These are phyloP conservation scores for Bombus waltoni DNA, from an alignment of 1,140 invertebrate genomes.

Conservation along the genomic window DNA sequence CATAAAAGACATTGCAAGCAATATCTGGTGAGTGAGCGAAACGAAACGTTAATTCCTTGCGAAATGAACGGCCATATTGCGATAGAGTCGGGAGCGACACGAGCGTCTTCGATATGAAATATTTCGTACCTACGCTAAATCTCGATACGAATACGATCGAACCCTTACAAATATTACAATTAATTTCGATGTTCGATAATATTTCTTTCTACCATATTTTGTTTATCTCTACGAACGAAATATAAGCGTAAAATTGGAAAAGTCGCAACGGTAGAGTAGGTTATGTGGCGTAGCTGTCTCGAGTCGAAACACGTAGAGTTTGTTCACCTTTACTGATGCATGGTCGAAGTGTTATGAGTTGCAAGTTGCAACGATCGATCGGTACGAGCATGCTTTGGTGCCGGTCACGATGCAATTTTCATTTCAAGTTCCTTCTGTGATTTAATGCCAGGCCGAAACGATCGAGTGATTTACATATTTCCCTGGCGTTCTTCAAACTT, in stretches of 20 bases:
- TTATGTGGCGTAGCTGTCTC: constrained; percentile 44
- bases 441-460: constrained; percentile 27
- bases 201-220: neutral
- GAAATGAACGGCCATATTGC: constrained; percentile 54
- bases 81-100: constrained; percentile 29
- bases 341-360: constrained; percentile 40
- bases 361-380: constrained; percentile 52
- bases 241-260: neutral
- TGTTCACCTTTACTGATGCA: constrained; percentile 53
- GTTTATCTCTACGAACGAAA: neutral
- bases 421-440: constrained; percentile 43
- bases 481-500: neutral
- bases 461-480: constrained; percentile 27
- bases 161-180: neutral
- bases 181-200: neutral
- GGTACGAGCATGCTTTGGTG: constrained; percentile 52
- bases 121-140: neutral
- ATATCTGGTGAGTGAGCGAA: constrained; percentile 73
- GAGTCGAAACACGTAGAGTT: constrained; percentile 41
- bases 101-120: constrained; percentile 1
- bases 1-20: constrained; percentile 77
- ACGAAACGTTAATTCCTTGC: constrained; percentile 52
- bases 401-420: constrained; percentile 45
- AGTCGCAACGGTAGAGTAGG: constrained; percentile 8
- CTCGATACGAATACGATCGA: neutral